Evolutionary conservation across 2,888 invertebrate genomes (phyloP).

Genomic region (Cistogaster globosa): DNA sequence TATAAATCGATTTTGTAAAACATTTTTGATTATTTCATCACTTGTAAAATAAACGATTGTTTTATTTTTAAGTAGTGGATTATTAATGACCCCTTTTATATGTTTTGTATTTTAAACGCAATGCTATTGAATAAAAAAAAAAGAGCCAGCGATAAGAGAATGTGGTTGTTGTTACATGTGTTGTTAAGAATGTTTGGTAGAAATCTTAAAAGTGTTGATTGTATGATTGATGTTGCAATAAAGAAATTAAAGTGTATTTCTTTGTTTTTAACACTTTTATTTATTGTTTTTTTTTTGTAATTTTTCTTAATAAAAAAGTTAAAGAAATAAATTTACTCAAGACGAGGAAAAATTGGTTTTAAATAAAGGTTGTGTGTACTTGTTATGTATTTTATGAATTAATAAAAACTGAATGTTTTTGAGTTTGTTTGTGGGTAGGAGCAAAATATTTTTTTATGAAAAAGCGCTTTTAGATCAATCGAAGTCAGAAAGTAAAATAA

Average conservation of each 20-base stretch:
- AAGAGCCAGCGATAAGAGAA: neutral
- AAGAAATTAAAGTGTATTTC: constrained; percentile 42
- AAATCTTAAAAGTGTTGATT: constrained; percentile 57
- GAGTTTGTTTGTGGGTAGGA: too few relatives aligned
- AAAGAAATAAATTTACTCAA: neutral
- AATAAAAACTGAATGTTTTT: too few relatives aligned
- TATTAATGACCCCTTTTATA: constrained; percentile 69
- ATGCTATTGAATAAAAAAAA: neutral
- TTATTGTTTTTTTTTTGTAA: neutral
- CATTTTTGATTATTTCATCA: constrained; percentile 66
- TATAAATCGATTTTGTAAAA: constrained; percentile 28
- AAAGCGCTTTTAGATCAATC: too few relatives aligned
- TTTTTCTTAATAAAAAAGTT: neutral
- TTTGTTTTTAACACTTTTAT: constrained; percentile 53
- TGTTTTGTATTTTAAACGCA: constrained; percentile 14
- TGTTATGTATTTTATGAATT: too few relatives aligned
- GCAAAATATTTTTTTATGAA: too few relatives aligned
- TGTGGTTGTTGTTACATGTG: constrained; percentile 25
- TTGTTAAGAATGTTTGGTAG: constrained; percentile 32
- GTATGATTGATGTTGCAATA: constrained; percentile 65
- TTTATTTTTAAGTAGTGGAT: constrained; percentile 65
- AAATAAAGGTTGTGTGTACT: neutral
- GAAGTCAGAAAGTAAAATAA: too few relatives aligned
- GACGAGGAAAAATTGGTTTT: constrained; percentile 20
- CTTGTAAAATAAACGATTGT: constrained; percentile 65